Conservation (phyloP, 2,888 invertebrate species). For the Sycophila texana region DNA sequence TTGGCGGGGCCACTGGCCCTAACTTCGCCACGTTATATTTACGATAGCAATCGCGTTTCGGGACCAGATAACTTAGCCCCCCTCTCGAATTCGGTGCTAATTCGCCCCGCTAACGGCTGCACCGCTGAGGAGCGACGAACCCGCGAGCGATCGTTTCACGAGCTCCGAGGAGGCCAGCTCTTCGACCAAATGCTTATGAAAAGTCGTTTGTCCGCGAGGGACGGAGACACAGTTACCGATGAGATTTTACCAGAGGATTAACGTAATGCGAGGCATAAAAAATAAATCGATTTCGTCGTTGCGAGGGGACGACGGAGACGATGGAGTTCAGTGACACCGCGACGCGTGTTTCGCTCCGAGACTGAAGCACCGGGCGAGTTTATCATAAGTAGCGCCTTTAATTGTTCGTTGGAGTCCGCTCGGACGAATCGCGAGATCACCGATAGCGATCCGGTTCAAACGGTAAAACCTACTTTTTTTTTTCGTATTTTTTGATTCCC, state of each 20-base stretch:
- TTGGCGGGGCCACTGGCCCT: constrained; percentile 61
- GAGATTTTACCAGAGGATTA: too few species aligned
- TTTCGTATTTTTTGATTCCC: constrained; percentile 20
- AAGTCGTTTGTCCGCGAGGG: too few species aligned
- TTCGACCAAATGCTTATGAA: too few species aligned
- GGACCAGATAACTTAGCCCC: constrained; percentile 3
- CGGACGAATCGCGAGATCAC: constrained; percentile 31
- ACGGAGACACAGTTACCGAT: too few species aligned
- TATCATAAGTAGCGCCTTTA: not conserved
- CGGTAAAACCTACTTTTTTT: constrained; percentile 48
- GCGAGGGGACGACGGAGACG: not conserved
- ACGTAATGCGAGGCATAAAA: too few species aligned
- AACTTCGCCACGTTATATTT: constrained; percentile 48
- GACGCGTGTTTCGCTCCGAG: not conserved
- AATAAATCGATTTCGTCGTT: not conserved
- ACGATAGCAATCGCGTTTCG: constrained; percentile 41
- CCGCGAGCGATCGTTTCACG: too few species aligned
- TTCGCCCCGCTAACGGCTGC: too few species aligned
- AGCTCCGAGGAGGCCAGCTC: too few species aligned
- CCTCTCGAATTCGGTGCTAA: too few species aligned
- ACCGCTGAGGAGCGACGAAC: too few species aligned
- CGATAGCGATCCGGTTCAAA: constrained; percentile 52
- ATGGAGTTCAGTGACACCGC: constrained; percentile 43
- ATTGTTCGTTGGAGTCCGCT: constrained; percentile 29
- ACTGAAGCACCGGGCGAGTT: not conserved